Evolutionary conservation across 2,797 vertebrate genomes (phyloP), one percentile per base, ranked within the genome.

Genomic region (Lerista edwardsae): DNA sequence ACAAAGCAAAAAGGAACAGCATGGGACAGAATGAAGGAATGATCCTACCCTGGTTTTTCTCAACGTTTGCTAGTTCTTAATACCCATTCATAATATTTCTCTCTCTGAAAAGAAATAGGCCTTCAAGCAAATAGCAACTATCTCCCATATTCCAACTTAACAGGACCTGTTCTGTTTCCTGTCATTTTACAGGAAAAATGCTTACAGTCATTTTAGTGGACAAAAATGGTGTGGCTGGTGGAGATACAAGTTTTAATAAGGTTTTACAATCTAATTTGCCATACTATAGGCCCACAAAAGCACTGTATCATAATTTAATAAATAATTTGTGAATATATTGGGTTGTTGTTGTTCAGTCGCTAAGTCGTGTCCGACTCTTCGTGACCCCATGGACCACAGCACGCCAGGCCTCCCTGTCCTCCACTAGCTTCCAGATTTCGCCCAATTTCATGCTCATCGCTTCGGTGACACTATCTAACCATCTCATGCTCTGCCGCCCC

Each of bases 191-290:
- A n/a, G n/a, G n/a, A n/a, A n/a, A n/a, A n/a, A n/a, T n/a, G n/a
- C n/a, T n/a, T 84, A 2, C 14, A 36, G 34, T 65, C 0, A 9
- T 62, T 47, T 64, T 34, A 12, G 72, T 19, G 47, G 86, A 11
- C 47, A 67, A 73, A 61, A 89, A n/a, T n/a, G 93, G 84, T n/a
- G 90, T 61, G 8, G 8, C 47, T 83, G 80, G 12, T 75, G 65
- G 14, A 68, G 23, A 80, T 78, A 55, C 14, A 74, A 34, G 57
- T 87, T n/a, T 73, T 47, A 73, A 79, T 57, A 65, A 47, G 21
- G 29, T 12, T 80, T 86, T 6, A 75, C 57, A 89, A 84, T 41
- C 15, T 73, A 80, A 57, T 11, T 78, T 0, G 27, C 10, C 39
- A 80, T 17, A 62, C 15, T 61, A 1, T 47, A 79, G 31, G 34